phyloP scores from a whole-genome alignment of 2,888 invertebrate genomes.

The Platycnemis pennipes region DNA sequence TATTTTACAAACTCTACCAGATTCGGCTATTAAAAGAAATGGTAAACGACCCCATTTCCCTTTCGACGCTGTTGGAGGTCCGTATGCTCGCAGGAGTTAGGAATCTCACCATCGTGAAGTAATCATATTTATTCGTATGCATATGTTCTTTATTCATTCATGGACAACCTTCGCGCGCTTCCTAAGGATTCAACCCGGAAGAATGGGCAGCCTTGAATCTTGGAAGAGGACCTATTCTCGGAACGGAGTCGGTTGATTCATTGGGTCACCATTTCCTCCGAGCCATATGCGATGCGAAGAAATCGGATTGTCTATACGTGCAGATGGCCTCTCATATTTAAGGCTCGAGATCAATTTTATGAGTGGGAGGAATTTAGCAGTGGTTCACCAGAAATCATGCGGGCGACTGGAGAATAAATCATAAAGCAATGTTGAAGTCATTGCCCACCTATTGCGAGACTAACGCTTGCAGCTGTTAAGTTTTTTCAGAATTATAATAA shows the following conservation, averaged over 20 bases:
- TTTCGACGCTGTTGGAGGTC: too few species aligned
- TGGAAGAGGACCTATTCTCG: not conserved
- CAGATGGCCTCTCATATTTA: not conserved
- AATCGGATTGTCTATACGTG: not conserved
- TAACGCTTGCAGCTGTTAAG: too few species aligned
- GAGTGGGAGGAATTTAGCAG: not conserved
- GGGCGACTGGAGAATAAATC: too few species aligned
- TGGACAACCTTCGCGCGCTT: not conserved
- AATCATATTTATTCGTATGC: not conserved
- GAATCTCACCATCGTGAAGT: not conserved
- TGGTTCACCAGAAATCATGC: too few species aligned
- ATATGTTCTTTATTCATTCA: not conserved
- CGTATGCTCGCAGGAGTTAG: too few species aligned
- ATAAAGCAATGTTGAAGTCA: too few species aligned
- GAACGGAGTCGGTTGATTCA: not conserved
- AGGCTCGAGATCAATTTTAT: not conserved
- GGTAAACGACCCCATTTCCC: too few species aligned
- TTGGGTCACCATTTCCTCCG: constrained; percentile 1
- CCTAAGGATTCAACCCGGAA: not conserved
- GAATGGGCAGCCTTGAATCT: not conserved
- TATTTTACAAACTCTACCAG: too few species aligned
- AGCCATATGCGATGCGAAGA: constrained; percentile 20
- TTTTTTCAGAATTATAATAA: too few species aligned
- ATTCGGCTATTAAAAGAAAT: too few species aligned
- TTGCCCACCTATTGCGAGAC: too few species aligned